Conservation (phyloP, 2,888 invertebrate species). For the Melinaea menophilus region DNA sequence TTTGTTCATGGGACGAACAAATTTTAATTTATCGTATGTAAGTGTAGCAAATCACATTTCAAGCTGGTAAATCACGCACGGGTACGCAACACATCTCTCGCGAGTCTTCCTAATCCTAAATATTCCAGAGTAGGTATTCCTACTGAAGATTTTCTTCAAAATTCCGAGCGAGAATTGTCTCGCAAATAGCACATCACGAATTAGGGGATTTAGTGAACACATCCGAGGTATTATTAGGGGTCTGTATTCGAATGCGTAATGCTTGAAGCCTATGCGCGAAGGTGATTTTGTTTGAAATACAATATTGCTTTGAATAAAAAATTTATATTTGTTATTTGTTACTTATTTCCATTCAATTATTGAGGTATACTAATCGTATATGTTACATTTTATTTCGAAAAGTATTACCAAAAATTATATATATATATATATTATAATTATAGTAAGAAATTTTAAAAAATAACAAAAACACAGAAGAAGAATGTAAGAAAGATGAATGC, state of each 20-base stretch:
- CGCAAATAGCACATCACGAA: constrained; percentile 32
- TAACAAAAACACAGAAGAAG: too few relatives aligned
- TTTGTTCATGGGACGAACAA: not conserved
- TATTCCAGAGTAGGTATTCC: constrained; percentile 27
- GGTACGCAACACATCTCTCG: constrained; percentile 10
- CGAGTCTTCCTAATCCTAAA: constrained; percentile 18
- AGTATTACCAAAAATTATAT: too few relatives aligned
- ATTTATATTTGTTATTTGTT: too few relatives aligned
- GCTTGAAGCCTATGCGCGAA: constrained; percentile 21
- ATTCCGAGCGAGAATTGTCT: constrained; percentile 32
- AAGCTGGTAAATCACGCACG: constrained; percentile 13
- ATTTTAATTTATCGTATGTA: constrained; percentile 9
- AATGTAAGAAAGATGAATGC: too few relatives aligned
- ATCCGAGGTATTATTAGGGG: constrained; percentile 30
- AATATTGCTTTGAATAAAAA: not conserved
- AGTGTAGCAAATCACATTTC: constrained; percentile 14
- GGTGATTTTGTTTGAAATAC: constrained; percentile 24
- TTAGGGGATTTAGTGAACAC: constrained; percentile 33
- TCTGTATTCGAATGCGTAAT: constrained; percentile 29
- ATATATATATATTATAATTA: too few relatives aligned
- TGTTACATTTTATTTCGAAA: too few relatives aligned
- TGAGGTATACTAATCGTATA: too few relatives aligned
- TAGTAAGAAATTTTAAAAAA: too few relatives aligned
- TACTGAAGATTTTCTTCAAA: constrained; percentile 29
- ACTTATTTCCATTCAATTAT: too few relatives aligned